A percentile compares a stretch with the other conserved stretches of the same genome.
Evolutionary conservation across 1,140 invertebrate genomes (phyloP).

Genomic region (Hesperophylax magnus): DNA sequence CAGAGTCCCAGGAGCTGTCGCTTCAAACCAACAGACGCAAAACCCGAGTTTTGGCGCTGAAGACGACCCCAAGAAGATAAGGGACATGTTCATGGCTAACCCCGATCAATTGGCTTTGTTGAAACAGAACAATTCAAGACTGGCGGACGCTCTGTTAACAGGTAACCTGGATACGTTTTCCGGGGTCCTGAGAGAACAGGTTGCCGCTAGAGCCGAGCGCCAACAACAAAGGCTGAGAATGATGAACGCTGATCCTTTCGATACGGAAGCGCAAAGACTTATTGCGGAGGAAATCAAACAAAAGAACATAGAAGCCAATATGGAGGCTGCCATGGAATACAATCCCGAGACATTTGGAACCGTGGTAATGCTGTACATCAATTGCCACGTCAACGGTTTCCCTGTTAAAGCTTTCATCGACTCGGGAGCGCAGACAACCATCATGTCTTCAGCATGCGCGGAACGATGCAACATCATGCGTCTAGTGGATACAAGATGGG

Average conservation of each 20-base stretch:
- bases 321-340: conserved; percentile 98
- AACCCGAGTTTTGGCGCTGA: conserved; percentile 69
- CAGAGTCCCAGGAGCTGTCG: conserved; percentile 76
- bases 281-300: conserved; percentile 97
- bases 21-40: conserved; percentile 33
- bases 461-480: conserved; percentile 97
- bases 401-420: conserved; percentile 98
- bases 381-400: conserved; percentile 95
- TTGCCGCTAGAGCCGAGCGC: conserved; percentile 81
- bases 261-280: conserved; percentile 92
- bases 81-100: conserved; percentile 92
- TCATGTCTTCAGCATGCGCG: conserved; percentile 93
- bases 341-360: conserved; percentile 98
- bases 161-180: conserved; percentile 89
- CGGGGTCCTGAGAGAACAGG: conserved; percentile 85
- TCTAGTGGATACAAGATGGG: conserved; percentile 94
- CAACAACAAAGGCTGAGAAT: conserved; percentile 89
- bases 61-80: conserved; percentile 90
- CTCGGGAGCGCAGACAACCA: conserved; percentile 94
- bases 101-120: conserved; percentile 92
- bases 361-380: conserved; percentile 97
- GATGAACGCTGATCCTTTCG: conserved; percentile 95
- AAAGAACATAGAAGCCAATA: conserved; percentile 98
- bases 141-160: conserved; percentile 91
- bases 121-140: conserved; percentile 93